phyloP scores from a whole-genome alignment of 2,113 vertebrate genomes.

The Cygnus buccinator region DNA sequence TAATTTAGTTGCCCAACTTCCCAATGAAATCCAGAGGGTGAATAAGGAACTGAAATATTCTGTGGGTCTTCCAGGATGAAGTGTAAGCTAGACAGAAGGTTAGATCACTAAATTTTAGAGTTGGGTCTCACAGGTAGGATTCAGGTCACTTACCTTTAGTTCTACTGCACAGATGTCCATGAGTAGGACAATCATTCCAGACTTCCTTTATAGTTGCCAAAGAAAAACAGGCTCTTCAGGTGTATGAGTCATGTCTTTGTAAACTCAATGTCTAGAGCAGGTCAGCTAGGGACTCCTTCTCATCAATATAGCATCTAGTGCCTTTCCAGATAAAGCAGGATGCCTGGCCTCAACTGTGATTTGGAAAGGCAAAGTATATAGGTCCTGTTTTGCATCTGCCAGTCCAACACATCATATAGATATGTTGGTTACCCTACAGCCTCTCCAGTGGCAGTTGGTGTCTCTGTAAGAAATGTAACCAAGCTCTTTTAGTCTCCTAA shows the following conservation, averaged over 20 bases:
- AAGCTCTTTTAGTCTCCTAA: background rate
- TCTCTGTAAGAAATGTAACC: background rate
- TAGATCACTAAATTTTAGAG: background rate
- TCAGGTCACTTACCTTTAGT: background rate
- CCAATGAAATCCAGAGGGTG: background rate
- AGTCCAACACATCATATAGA: background rate
- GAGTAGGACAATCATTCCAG: background rate
- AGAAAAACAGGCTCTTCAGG: background rate
- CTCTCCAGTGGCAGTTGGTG: background rate
- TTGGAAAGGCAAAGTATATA: background rate
- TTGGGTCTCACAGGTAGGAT: background rate
- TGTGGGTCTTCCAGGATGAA: background rate
- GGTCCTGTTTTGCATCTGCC: background rate
- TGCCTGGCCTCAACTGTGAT: background rate
- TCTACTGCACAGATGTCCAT: background rate
- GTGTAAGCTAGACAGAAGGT: background rate
- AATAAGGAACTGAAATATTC: background rate
- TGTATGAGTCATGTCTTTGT: background rate
- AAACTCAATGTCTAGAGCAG: background rate
- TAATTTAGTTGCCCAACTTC: background rate
- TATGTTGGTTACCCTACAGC: background rate
- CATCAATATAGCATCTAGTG: background rate
- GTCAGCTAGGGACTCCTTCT: background rate
- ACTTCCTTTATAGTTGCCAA: background rate
- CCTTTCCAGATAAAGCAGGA: background rate